Base-by-base conservation (phyloP, 1,140 invertebrate genomes). In the Hestina assimilis region DNA sequence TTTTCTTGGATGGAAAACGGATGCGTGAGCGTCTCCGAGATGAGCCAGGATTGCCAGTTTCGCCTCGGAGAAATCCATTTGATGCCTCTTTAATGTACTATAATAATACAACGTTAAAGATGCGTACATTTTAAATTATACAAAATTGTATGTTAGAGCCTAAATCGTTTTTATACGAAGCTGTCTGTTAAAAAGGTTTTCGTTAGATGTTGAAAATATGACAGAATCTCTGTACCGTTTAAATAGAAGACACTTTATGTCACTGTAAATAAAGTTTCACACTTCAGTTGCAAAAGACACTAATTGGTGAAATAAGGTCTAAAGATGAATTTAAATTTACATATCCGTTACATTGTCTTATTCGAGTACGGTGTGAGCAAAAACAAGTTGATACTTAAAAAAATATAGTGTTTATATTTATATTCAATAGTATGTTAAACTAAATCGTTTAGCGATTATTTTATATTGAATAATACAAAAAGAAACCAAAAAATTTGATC, bases 21-120 rank as follows among this genome's bases (percentile, higher is more conserved):
- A 67, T 73, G 72, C 77, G 72, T 80, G 77, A 72, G 70, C 65
- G 69, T 43, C 59, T 57, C 29, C 20, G 64, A 57, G 59, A 61
- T 63, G 35, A 54, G 61, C 57, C 57, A 41, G 38, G 59, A 67
- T 67, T 59, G 56, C 56, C 56, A 38, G 33, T 21, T 45, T 55
- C 41, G 43, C 5, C 14, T 35, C 14, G 15, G 52, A 35, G 35
- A 20, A 48, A 48, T 33, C 42, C 45, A 48, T 55, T 59, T 60
- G 42, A 59, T 63, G 51, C 24, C 52, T 54, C 48, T 58, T 68
- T 63, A 71, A 63, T 71, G 51, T 45, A 47, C 46, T 54, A 35
- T 66, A 59, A 65, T 58, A 43, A 60, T 58, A 42, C 20, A 40
- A 40, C 21, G 26, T 21, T 24, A 31, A 59, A 15, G 12, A 47